These are phyloP conservation scores for Tauraco erythrolophus DNA, from an alignment of 2,113 vertebrate species.

Conservation along the genomic window DNA sequence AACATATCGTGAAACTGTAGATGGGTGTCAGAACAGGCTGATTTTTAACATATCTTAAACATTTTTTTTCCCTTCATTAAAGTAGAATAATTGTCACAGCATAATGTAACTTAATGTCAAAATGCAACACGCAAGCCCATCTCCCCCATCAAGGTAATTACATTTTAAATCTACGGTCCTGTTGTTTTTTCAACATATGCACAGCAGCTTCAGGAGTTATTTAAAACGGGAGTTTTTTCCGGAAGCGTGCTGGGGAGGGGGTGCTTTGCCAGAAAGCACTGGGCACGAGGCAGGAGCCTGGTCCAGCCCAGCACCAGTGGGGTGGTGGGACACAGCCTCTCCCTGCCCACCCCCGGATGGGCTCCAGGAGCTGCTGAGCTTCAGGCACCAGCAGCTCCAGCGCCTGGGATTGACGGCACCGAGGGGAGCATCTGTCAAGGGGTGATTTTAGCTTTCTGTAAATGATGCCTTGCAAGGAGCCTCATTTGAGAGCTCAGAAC, in stretches of 20 bases:
- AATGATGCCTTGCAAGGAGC: neutral
- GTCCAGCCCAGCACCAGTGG: neutral
- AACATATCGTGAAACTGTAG: neutral
- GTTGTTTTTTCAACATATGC: neutral
- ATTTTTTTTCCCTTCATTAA: neutral
- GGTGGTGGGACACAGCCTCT: neutral
- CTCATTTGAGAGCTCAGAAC: neutral
- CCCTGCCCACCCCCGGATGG: neutral
- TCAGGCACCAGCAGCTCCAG: neutral
- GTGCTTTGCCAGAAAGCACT: rapidly evolving
- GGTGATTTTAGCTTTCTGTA: neutral
- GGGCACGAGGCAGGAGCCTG: neutral
- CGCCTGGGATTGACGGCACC: rapidly evolving
- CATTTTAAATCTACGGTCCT: neutral
- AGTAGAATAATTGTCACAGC: neutral
- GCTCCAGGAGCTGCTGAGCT: neutral
- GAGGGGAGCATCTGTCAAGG: rapidly evolving
- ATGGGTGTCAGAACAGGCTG: slow-evolving; percentile 7
- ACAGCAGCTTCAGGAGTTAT: neutral
- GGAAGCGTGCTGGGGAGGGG: neutral
- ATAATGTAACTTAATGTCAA: neutral
- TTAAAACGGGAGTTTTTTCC: neutral
- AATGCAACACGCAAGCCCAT: neutral
- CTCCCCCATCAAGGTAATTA: neutral
- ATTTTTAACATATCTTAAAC: neutral